Conservation (phyloP, 2,113 vertebrate genomes). For the Hucho hucho region DNA sequence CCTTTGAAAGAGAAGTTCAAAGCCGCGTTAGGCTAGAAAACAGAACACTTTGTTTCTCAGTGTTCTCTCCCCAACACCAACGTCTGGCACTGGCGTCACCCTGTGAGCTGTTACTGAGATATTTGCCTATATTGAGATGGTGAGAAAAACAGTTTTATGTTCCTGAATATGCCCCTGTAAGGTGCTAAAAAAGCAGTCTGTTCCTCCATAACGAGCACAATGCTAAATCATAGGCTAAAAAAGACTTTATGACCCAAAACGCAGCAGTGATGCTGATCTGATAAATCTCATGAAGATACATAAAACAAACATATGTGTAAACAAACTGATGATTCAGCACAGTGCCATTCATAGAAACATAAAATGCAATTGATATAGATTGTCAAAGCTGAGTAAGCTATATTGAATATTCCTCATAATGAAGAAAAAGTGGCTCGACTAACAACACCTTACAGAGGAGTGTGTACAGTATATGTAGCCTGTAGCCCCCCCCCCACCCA, state of each 20-base stretch:
- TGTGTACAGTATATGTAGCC: too few species aligned
- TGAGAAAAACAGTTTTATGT: background rate
- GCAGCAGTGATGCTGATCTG: background rate
- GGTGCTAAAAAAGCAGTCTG: background rate
- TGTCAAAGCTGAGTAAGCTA: slow-evolving; percentile 4
- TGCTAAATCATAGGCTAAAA: background rate
- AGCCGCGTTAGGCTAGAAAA: background rate
- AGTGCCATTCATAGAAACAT: too few species aligned
- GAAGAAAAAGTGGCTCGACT: too few species aligned
- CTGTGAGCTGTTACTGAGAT: background rate
- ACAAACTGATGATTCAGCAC: background rate
- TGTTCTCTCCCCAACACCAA: background rate
- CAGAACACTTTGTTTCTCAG: background rate
- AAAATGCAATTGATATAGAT: background rate
- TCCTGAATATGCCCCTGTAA: background rate
- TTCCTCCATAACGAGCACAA: background rate
- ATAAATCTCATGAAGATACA: background rate
- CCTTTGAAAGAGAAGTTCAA: slow-evolving; percentile 20
- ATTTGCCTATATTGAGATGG: background rate
- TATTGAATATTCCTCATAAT: background rate
- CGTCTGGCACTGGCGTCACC: background rate
- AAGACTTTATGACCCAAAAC: too few species aligned
- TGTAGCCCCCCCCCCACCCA: background rate
- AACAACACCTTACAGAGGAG: background rate
- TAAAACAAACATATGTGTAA: background rate